These are phyloP conservation scores for Chromis chromis DNA, from an alignment of 2,797 vertebrate genomes.

Conservation along the genomic window DNA sequence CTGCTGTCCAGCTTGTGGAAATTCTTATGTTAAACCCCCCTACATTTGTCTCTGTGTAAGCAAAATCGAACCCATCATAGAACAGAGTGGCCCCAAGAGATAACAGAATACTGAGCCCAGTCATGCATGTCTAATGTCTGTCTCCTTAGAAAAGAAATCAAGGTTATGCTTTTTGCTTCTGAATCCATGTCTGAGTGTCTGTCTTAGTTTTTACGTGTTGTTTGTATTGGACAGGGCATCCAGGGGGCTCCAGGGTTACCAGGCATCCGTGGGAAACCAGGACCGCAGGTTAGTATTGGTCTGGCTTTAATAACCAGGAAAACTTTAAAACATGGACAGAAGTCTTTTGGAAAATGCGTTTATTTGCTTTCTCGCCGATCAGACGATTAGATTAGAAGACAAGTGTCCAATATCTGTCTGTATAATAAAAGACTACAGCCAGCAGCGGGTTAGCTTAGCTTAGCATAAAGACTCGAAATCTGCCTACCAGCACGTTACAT, in stretches of 20 bases:
- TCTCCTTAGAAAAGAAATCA: constrained; percentile 29
- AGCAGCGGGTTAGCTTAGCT: not conserved
- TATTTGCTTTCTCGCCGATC: not conserved
- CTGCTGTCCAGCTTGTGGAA: constrained; percentile 60
- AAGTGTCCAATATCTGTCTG: not conserved
- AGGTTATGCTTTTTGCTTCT: constrained; percentile 27
- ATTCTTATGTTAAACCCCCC: constrained; percentile 58
- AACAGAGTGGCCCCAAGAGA: constrained; percentile 50
- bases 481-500: not conserved
- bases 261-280: constrained; percentile 91
- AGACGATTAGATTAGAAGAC: not conserved
- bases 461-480: not conserved
- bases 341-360: not conserved
- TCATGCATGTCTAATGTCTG: constrained; percentile 62
- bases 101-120: constrained; percentile 46
- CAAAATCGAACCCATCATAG: constrained; percentile 43
- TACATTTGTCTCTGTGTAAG: constrained; percentile 63
- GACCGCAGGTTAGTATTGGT: constrained; percentile 87
- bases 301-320: constrained; percentile 10
- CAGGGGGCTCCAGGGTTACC: constrained; percentile 91
- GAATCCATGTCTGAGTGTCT: constrained; percentile 23
- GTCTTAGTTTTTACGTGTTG: constrained; percentile 36
- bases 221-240: constrained; percentile 87
- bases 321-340: constrained; percentile 1
- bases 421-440: not conserved